Base-by-base conservation (phyloP, 2,888 invertebrate species). In the Drosophila hawaiiensis region DNA sequence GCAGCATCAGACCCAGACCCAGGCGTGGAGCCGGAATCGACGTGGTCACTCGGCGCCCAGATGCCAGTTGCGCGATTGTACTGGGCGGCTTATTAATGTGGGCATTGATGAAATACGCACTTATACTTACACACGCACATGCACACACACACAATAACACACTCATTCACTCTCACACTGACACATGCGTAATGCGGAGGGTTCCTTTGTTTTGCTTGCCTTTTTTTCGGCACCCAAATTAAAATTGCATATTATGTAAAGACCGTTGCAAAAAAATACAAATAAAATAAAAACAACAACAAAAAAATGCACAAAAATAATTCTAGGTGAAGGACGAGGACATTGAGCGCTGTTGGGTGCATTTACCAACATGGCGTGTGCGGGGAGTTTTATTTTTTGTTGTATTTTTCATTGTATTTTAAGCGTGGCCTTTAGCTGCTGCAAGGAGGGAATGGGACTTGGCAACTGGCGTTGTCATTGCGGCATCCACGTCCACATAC, bases 281-380 rank as follows among this genome's bases (percentile, higher is more conserved):
- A 41, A 41, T n/a, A n/a, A 41, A 41, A 41, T 41, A 41, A n/a
- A 76, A 80, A 81, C 73, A 55, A 71, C 7, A 75, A 74, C 31
- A 81, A 81, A 83, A 75, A 88, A 85, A 82, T 73, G 65, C 80
- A 80, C 83, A 84, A 91, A 89, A 84, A 87, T 85, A 79, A 86
- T 92, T 92, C 91, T 92, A 91, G 91, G 91, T 92, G 92, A 91
- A 91, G 91, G 91, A 90, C 92, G 90, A 91, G 81, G 81, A 73
- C 91, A 80, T 71, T 80, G 71, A 67, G 63, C 69, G 56, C 29
- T 64, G 65, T 31, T 52, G 55, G 60, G 43, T 72, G 73, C 73
- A 62, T 41, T 64, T 76, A 67, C 41, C 74, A 62, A 64, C 66
- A 61, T 73, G 74, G 75, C 78, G 90, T 76, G 84, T 87, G 78